Conservation (phyloP, 2,888 invertebrate genomes). For the Podabrus alpinus region DNA sequence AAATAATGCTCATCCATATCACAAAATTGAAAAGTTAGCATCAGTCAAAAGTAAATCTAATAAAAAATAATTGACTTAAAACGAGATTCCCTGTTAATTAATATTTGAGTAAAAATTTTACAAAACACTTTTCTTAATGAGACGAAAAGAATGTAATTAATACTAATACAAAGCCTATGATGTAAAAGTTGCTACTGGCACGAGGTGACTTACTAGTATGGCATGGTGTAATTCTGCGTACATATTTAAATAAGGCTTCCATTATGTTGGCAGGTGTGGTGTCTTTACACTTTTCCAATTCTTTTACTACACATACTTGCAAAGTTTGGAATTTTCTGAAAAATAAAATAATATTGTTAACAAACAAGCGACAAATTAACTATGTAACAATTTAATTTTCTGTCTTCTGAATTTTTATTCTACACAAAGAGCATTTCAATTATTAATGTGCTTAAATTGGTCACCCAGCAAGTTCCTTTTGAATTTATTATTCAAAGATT, state of each 20-base stretch:
- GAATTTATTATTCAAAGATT: neutral
- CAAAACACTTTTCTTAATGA: neutral
- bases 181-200: neutral
- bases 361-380: neutral
- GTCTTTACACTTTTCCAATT: slow-evolving; percentile 69
- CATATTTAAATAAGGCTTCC: slow-evolving; percentile 74
- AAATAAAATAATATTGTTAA: neutral
- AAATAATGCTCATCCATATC: neutral
- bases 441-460: neutral
- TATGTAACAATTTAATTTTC: neutral
- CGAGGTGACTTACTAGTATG: slow-evolving; percentile 14
- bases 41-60: neutral
- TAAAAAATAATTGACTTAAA: neutral
- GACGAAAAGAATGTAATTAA: neutral
- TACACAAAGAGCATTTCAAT: neutral
- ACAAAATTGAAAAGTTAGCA: neutral
- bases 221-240: slow-evolving; percentile 72
- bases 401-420: neutral
- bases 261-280: slow-evolving; percentile 81
- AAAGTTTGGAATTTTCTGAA: slow-evolving; percentile 46
- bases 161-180: neutral
- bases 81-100: neutral
- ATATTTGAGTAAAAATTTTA: too few relatives aligned
- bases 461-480: too few relatives aligned
- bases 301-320: slow-evolving; percentile 63